Percentiles rank a stretch among this genome's conserved stretches.
Evolutionary conservation across 1,140 invertebrate genomes (phyloP).

Genomic region (Drepana arcuata): DNA sequence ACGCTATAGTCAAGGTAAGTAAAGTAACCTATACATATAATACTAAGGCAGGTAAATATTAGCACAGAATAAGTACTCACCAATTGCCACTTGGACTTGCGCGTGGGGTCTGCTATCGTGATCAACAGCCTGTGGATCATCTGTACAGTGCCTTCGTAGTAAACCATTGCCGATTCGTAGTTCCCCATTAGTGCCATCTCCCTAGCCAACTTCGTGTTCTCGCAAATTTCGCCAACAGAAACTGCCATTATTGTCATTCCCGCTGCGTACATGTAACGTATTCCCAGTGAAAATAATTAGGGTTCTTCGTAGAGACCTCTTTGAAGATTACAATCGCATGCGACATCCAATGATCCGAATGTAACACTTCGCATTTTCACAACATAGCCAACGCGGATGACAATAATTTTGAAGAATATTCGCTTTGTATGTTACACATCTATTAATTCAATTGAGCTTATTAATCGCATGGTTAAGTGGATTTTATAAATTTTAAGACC

Average conservation of each 20-base stretch:
- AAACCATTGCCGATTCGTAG: slow-evolving; percentile 94
- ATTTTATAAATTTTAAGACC: slow-evolving; percentile 40
- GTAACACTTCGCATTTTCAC: slow-evolving; percentile 51
- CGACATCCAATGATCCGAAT: slow-evolving; percentile 39
- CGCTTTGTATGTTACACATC: slow-evolving; percentile 12
- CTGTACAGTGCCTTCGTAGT: slow-evolving; percentile 94
- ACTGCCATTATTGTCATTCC: slow-evolving; percentile 85
- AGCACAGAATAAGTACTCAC: slow-evolving; percentile 66
- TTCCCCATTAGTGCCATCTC: slow-evolving; percentile 96
- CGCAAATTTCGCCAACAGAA: slow-evolving; percentile 89
- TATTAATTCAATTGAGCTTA: slow-evolving; percentile 13
- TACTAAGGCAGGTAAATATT: no score
- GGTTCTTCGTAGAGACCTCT: slow-evolving; percentile 36
- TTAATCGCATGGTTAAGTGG: slow-evolving; percentile 41
- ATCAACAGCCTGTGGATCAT: slow-evolving; percentile 89
- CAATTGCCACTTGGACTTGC: slow-evolving; percentile 92
- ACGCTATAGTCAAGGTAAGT: slow-evolving; percentile 35
- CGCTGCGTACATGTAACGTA: slow-evolving; percentile 67
- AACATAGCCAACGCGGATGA: slow-evolving; percentile 20
- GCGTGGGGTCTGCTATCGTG: slow-evolving; percentile 83
- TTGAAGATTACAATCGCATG: slow-evolving; percentile 34
- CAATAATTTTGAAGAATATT: slow-evolving; percentile 15
- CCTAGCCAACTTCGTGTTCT: slow-evolving; percentile 92
- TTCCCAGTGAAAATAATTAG: slow-evolving; percentile 27
- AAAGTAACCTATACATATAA: slow-evolving; percentile 25